Percentiles rank a stretch among this genome's conserved stretches.
Evolutionary conservation across 2,888 invertebrate genomes (phyloP).

Genomic region (Pseudococcus viburni): DNA sequence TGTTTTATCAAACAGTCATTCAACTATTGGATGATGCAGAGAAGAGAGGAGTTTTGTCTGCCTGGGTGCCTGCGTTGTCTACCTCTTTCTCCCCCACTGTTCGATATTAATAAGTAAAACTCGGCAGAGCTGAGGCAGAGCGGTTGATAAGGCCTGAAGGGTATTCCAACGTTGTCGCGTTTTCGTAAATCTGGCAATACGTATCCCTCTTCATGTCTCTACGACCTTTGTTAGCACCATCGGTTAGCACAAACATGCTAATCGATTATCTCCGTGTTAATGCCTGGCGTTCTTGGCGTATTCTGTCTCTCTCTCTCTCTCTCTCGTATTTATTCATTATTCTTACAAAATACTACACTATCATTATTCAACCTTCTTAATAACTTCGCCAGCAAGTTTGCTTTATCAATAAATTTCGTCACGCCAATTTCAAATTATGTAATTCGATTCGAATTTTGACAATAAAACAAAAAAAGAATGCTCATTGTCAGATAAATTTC

Average conservation of each 20-base stretch:
- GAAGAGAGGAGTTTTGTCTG: conserved; percentile 47
- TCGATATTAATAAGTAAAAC: conserved; percentile 46
- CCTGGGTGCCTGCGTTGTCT: conserved; percentile 28
- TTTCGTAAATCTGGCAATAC: conserved; percentile 37
- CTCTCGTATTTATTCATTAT: background rate
- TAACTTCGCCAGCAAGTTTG: conserved; percentile 25
- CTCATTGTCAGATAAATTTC: background rate
- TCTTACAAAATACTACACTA: too few species aligned
- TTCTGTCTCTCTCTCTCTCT: conserved; percentile 36
- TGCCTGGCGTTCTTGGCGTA: conserved; percentile 37
- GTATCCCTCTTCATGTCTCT: conserved; percentile 38
- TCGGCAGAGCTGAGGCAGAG: background rate
- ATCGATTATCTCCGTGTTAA: conserved; percentile 51
- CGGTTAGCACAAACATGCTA: conserved; percentile 19
- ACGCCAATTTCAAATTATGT: conserved; percentile 25
- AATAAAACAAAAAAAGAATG: background rate
- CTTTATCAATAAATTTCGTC: conserved; percentile 50
- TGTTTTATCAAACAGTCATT: conserved; percentile 28
- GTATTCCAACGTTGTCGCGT: conserved; percentile 36
- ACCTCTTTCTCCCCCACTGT: conserved; percentile 21
- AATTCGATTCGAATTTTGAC: conserved; percentile 39
- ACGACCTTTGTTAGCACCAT: conserved; percentile 24
- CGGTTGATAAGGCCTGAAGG: conserved; percentile 19
- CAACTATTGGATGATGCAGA: conserved; percentile 45
- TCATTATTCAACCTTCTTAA: conserved; percentile 13